Percentiles rank a stretch among this genome's conserved stretches.
These are phyloP conservation scores for Mus minutoides DNA, from an alignment of 2,797 vertebrate genomes.

Conservation along the genomic window DNA sequence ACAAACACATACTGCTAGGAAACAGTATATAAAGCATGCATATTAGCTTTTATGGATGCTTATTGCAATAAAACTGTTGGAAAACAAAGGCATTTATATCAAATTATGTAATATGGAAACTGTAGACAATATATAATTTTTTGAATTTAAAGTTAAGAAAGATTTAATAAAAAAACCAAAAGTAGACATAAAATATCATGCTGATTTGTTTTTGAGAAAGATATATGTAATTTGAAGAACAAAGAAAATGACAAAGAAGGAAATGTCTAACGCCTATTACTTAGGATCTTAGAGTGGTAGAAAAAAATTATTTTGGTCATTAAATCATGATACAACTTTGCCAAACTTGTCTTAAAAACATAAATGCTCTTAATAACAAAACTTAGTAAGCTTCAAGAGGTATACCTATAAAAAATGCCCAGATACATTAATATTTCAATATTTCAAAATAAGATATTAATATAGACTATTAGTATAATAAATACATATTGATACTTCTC, in stretches of 20 bases:
- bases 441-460: neutral
- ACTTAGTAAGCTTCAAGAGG: neutral
- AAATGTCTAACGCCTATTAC: neutral
- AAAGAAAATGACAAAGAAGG: neutral
- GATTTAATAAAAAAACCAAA: neutral
- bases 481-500: neutral
- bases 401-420: neutral
- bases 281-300: neutral
- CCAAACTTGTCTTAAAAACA: neutral
- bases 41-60: neutral
- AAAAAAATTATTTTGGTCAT: neutral
- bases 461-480: neutral
- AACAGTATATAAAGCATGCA: neutral
- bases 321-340: neutral
- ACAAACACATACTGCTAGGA: neutral
- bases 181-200: neutral
- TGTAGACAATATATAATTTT: neutral
- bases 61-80: neutral
- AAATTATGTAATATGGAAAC: neutral
- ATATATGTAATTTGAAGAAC: neutral
- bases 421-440: neutral
- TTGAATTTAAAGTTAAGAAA: neutral
- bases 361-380: neutral
- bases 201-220: neutral
- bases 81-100: neutral